phyloP scores from a whole-genome alignment of 2,113 vertebrate species.

The Pseudopipra pipra region DNA sequence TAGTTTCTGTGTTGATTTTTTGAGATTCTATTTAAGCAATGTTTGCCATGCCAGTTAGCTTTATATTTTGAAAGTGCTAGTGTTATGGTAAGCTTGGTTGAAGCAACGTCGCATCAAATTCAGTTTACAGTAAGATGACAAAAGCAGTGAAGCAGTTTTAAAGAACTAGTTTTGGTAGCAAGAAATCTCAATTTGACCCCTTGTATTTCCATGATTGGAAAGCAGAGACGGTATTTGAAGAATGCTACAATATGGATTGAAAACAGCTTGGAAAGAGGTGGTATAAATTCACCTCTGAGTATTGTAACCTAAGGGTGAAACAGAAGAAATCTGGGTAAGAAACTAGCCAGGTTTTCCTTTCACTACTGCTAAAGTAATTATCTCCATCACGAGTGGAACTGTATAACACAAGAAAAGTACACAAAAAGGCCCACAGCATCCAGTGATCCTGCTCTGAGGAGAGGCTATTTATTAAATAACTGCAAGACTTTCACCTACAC shows the following conservation, averaged over 20 bases:
- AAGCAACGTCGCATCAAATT: background rate
- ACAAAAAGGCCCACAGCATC: background rate
- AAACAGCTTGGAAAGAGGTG: background rate
- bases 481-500: background rate
- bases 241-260: background rate
- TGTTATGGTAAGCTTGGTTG: background rate
- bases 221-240: background rate
- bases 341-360: background rate
- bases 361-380: background rate
- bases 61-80: background rate
- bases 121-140: background rate
- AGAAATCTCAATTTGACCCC: background rate
- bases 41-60: background rate
- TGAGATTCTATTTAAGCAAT: background rate
- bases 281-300: background rate
- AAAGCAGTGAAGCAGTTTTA: background rate
- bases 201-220: background rate
- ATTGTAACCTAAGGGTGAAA: background rate
- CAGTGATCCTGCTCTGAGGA: background rate
- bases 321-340: background rate
- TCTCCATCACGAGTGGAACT: background rate
- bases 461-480: background rate
- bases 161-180: constrained; percentile 5
- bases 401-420: background rate
- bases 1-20: background rate